phyloP scores from a whole-genome alignment of 2,113 vertebrate genomes.

The Oreochromis tanganicae region DNA sequence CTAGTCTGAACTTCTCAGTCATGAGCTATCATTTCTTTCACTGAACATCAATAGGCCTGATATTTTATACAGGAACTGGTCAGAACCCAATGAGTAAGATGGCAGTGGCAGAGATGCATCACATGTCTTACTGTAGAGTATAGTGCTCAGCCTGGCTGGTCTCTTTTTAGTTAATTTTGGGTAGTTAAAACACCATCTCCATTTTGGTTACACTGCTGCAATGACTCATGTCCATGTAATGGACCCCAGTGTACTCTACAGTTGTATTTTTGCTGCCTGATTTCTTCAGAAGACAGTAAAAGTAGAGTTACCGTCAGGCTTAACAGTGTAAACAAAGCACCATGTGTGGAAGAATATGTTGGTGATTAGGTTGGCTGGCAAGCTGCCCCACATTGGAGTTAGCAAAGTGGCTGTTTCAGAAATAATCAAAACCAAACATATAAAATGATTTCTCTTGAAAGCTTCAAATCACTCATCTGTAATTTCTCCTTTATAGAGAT shows the following conservation, averaged over 20 bases:
- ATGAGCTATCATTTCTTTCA: fast-evolving
- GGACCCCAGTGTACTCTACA: not conserved
- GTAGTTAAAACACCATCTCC: not conserved
- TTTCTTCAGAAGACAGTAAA: not conserved
- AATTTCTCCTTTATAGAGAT: not conserved
- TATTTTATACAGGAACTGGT: not conserved
- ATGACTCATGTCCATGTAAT: not conserved
- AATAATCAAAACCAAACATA: not conserved
- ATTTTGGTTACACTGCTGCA: not conserved
- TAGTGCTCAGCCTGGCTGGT: not conserved
- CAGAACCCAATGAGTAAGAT: not conserved
- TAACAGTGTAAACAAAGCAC: not conserved
- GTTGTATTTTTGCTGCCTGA: not conserved
- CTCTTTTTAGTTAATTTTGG: not conserved
- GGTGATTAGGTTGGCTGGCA: not conserved
- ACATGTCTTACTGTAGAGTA: not conserved
- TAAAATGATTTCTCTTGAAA: not conserved
- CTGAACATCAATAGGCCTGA: not conserved
- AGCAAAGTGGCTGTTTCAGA: not conserved
- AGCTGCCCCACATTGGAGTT: not conserved
- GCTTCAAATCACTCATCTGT: not conserved
- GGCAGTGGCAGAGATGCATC: not conserved
- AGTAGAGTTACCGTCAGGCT: not conserved
- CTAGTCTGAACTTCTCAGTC: not conserved
- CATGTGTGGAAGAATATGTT: not conserved